Base-by-base conservation (phyloP, 2,113 vertebrate species). In the Cyprinodon variegatus region DNA sequence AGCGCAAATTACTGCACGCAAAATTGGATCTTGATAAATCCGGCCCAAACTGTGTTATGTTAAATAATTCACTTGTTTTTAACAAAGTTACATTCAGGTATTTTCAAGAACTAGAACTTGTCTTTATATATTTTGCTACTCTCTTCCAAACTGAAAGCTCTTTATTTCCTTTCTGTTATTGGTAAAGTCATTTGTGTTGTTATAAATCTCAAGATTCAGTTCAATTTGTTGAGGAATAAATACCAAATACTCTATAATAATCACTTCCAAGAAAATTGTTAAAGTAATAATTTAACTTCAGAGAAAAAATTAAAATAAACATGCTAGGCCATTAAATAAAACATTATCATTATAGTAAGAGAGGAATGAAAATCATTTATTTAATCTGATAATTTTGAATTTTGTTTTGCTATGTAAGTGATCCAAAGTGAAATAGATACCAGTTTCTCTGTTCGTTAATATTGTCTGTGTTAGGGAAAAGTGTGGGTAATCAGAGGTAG, bases 191-290 rank as follows among this genome's bases (percentile, higher is more conserved):
- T 53, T 39, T 61, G 65, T 15, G 61, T 74, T n/a, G 63, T 72
- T 70, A 22, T 39, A 76, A 20, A 9, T 50, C 65, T 73, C 15
- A 43, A 59, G 63, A 83, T 81, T 78, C 68, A 68, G 67, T 22
- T 20, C 50, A 13, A 74, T 73, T 65, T 77, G 43, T 65, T 71
- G 72, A 64, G 36, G 67, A 77, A 65, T 85, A 14, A 79, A 76
- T 67, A 10, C 29, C 12, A 74, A 83, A 72, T 50, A 61, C 68
- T 67, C 64, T 70, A 50, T 68, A 72, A 79, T 66, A 10, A 38
- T 38, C 15, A 57, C 17, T n/a, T 57, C 4, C n/a, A 3, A 57
- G 48, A 57, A 57, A 57, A 15, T 57, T 20, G 50, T 57, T 57
- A 15, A n/a, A 0, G 20, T 53, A 8, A 6, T 57, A 57, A 57